Evolutionary conservation across 1,140 invertebrate species (phyloP), one percentile per base, ranked within the genome.

Genomic region (Drosophila malerkotliana): DNA sequence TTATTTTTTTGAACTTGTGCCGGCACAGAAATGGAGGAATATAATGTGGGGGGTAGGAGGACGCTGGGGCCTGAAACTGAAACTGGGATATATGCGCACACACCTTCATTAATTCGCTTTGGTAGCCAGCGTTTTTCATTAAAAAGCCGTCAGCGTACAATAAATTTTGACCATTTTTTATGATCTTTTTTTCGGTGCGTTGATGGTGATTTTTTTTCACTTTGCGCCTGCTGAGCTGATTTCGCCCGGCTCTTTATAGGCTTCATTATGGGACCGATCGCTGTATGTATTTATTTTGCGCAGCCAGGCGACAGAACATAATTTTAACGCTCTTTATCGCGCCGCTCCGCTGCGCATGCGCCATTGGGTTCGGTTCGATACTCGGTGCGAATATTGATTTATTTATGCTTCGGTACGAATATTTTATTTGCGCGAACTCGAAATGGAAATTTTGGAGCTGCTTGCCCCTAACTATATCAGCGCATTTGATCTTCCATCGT

Each of bases 71-170:
- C 15, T 6, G 41, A 44, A 44, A 44, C 41, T 18, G 44, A 34
- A 55, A 52, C 61, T 69, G 72, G 67, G 74, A 67, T 78, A 85
- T 72, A 77, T 64, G 59, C 60, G 59, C 67, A 69, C 64, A 83
- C 79, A 83, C 75, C 83, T 79, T 88, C 84, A 87, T 87, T 87
- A 87, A 87, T 87, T 87, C 83, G 79, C 49, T 75, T 83, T 89
- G 83, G 83, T 87, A 87, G 83, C 76, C 79, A 83, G 61, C 77
- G 83, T 88, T 87, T 87, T 87, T 87, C 83, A 87, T 87, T 87
- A 87, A 87, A 87, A 87, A 87, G 83, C 83, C 83, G 83, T 87
- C 83, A 87, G 79, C 84, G 84, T 87, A 88, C 79, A 83, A 87
- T 87, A 87, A 83, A 87, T 87, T 87, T 88, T 79, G 63, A 72